A percentile compares a stretch with the other conserved stretches of the same genome.
These are phyloP conservation scores for Bursaphelenchus okinawaensis DNA, from an alignment of 2,888 invertebrate species.

Conservation along the genomic window DNA sequence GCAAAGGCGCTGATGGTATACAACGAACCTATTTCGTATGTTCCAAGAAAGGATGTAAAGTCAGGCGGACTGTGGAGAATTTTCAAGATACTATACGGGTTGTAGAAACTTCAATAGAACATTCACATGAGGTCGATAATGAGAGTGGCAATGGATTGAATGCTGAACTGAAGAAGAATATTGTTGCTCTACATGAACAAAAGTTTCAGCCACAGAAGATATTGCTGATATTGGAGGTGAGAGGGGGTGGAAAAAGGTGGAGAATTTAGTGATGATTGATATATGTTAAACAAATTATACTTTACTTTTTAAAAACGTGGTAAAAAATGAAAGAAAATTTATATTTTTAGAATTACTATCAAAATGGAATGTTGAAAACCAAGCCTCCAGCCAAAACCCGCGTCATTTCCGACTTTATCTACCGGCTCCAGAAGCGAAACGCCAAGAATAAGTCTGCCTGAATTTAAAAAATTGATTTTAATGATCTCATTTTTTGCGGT, in stretches of 20 bases:
- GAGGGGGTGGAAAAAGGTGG: background rate
- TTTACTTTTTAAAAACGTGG: background rate
- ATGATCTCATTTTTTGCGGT: no score
- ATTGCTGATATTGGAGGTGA: background rate
- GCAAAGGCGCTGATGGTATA: background rate
- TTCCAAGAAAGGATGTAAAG: background rate
- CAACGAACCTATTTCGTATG: background rate
- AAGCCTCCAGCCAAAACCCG: background rate
- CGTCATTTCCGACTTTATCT: background rate
- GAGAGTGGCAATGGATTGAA: background rate
- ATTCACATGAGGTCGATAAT: background rate
- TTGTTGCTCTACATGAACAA: background rate
- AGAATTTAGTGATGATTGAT: background rate
- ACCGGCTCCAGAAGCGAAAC: background rate
- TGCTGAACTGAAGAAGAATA: background rate
- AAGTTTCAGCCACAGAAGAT: background rate
- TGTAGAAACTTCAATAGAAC: background rate
- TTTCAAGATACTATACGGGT: background rate
- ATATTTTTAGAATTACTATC: background rate
- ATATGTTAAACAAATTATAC: background rate
- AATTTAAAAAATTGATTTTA: no score
- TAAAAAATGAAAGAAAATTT: no score
- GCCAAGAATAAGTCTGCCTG: no score
- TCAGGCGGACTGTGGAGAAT: background rate
- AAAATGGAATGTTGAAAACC: background rate